Evolutionary conservation across 2,888 invertebrate species (phyloP), one percentile per base, ranked within the genome.

Genomic region (Lamellibrachia satsuma): DNA sequence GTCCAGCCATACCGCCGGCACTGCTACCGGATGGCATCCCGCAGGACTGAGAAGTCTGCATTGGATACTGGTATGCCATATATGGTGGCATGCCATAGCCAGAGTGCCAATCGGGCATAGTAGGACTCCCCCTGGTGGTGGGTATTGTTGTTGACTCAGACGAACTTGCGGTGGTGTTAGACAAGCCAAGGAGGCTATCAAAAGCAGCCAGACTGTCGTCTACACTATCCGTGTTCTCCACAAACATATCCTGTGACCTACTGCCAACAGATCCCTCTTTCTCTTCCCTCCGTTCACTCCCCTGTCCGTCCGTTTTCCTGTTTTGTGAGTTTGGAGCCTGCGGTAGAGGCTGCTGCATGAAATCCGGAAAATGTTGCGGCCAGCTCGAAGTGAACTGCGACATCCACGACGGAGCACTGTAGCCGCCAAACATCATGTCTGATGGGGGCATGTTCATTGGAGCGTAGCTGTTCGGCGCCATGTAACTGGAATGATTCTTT

Each of bases 41-140:
- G 22, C 93, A 93, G 7, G 92, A 91, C 52, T 93, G 92, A 1
- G 92, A 92, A 52, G 90, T 92, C 11, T 91, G 92, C 90, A 92
- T 93, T 9, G 90, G 91, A 57, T 93, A 93, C 9, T 91, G 93
- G 52, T 91, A 75, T 22, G 75, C n/a, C 75, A 75, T 75, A 22
- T 75, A 75, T 6, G 75, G 75, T 22, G 75, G 75, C 75, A 75
- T 75, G 75, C 75, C 75, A 22, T 75, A 75, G 75, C 22, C 22
- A n/a, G 75, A 1, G 75, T 11, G 75, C 75, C 75, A 75, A n/a
- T 75, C 75, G 75, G 75, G 22, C 75, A 75, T 75, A 4, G 75
- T 75, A 22, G 75, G 75, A 15, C 75, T 75, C 75, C 75, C 75
- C 75, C 75, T 75, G 11, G 75, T 75, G 15, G 75, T 75, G 75